These are phyloP conservation scores for Catocala sponsa DNA, from an alignment of 2,888 invertebrate species.

Conservation along the genomic window DNA sequence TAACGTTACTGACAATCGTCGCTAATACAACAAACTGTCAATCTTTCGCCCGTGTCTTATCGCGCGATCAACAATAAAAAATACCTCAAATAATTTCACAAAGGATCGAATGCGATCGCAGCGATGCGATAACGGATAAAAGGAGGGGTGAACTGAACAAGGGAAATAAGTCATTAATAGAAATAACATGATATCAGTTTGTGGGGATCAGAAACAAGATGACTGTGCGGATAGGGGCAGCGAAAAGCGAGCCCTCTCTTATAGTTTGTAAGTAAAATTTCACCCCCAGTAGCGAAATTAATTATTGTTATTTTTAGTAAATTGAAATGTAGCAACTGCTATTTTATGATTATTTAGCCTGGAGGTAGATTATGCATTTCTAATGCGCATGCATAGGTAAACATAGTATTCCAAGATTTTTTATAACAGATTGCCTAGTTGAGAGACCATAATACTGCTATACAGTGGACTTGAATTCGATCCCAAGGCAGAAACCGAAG, in stretches of 20 bases:
- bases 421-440: no score
- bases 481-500: no score
- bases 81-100: conserved; percentile 58
- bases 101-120: conserved; percentile 59
- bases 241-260: conserved; percentile 31
- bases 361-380: no score
- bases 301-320: conserved; percentile 47
- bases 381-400: no score
- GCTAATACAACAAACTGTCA: conserved; percentile 47
- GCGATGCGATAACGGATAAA: conserved; percentile 45
- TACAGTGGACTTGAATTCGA: no score
- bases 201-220: conserved; percentile 72
- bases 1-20: conserved; percentile 49
- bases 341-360: background rate
- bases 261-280: conserved; percentile 25
- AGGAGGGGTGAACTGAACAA: conserved; percentile 57
- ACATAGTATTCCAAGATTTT: no score
- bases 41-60: conserved; percentile 20
- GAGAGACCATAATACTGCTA: no score
- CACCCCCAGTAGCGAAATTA: conserved; percentile 44
- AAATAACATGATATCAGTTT: conserved; percentile 75
- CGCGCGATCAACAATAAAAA: conserved; percentile 25
- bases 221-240: conserved; percentile 36
- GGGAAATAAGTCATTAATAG: conserved; percentile 83
- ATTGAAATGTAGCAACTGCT: conserved; percentile 34